Conservation (phyloP, 2,888 invertebrate genomes). For the Ctena decussata region DNA sequence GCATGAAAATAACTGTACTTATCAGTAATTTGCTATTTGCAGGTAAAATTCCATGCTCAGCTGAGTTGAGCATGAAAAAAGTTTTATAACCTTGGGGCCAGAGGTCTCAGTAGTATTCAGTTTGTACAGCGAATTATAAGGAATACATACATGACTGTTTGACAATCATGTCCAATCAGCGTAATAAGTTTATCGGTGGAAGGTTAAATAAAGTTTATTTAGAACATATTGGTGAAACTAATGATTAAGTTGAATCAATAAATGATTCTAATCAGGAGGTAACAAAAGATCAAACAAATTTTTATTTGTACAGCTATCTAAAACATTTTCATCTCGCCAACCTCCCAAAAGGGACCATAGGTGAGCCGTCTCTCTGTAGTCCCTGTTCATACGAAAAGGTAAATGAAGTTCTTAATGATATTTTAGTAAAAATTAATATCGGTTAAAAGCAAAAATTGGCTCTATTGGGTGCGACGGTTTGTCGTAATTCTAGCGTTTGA, state of each 20-base stretch:
- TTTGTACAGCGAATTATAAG: neutral
- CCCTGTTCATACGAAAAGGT: constrained; percentile 20
- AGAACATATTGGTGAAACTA: neutral
- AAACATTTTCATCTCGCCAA: neutral
- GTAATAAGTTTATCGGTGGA: neutral
- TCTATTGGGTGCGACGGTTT: constrained; percentile 18
- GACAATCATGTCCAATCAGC: neutral
- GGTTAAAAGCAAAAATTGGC: neutral
- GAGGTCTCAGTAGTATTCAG: neutral
- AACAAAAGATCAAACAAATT: neutral
- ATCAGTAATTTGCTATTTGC: neutral
- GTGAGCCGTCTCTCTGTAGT: neutral
- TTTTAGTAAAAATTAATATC: neutral
- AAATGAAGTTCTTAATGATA: neutral
- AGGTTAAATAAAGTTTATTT: neutral
- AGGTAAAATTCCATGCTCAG: neutral
- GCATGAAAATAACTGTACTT: neutral
- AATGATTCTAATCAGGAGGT: neutral
- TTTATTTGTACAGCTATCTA: neutral
- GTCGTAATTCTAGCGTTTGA: neutral
- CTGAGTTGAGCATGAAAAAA: neutral
- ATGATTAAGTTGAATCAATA: neutral
- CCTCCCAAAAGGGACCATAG: neutral
- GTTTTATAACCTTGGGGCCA: neutral
- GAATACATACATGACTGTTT: neutral